A percentile compares a stretch with the other conserved stretches of the same genome.
These are phyloP conservation scores for Atta colombica DNA, from an alignment of 1,140 invertebrate species.

Conservation along the genomic window DNA sequence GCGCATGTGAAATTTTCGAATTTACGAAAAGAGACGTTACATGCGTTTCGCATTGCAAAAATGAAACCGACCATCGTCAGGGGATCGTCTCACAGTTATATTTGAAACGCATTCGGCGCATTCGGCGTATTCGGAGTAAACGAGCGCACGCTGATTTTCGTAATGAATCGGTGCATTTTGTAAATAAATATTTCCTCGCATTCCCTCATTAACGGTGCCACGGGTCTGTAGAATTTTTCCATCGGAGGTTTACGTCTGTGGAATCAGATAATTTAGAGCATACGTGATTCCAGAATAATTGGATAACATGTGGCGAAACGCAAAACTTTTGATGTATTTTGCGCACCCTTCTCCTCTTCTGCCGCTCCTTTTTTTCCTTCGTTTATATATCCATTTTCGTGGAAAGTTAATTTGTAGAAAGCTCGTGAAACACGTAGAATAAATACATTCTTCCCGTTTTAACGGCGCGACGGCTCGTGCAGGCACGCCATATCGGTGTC, in stretches of 20 bases:
- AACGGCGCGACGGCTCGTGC: conserved; percentile 69
- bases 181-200: conserved; percentile 36
- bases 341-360: neutral
- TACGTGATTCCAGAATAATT: conserved; percentile 72
- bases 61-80: neutral
- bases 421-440: conserved; percentile 76
- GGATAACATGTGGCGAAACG: conserved; percentile 56
- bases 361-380: neutral
- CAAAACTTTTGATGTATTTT: conserved; percentile 69
- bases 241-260: conserved; percentile 1
- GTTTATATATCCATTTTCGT: conserved; percentile 60
- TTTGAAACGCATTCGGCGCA: conserved; percentile 12
- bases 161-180: conserved; percentile 4
- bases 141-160: neutral
- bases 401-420: conserved; percentile 83
- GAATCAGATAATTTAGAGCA: conserved; percentile 68
- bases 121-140: neutral
- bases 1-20: conserved; percentile 25
- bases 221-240: conserved; percentile 16
- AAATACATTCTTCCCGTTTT: conserved; percentile 80
- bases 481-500: conserved; percentile 77
- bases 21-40: neutral
- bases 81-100: neutral
- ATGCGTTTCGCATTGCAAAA: neutral
- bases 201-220: neutral